Conservation (phyloP, 2,888 invertebrate species). For the Acanthopleura granulata region DNA sequence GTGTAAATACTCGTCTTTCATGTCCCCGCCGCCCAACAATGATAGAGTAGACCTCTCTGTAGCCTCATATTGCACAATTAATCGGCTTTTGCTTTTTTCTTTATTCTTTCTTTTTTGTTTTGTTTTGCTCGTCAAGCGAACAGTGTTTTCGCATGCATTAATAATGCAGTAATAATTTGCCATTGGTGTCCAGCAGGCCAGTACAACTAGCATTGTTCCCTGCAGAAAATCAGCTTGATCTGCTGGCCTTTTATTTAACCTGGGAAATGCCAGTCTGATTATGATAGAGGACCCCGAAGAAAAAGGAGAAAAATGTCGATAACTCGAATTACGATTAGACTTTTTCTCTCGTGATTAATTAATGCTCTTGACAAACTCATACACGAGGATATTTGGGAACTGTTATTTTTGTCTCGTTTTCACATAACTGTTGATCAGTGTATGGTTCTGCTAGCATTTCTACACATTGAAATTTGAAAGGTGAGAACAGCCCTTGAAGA, state of each 20-base stretch:
- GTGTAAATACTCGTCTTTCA: constrained; percentile 15
- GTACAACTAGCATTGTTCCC: not conserved
- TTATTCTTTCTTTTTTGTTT: not conserved
- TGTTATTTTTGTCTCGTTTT: constrained; percentile 6
- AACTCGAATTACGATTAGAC: constrained; percentile 13
- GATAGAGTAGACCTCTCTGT: not conserved
- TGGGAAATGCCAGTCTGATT: constrained; percentile 6
- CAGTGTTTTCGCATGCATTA: constrained; percentile 2
- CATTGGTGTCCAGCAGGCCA: not conserved
- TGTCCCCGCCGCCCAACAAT: not conserved
- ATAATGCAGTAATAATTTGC: constrained; percentile 3
- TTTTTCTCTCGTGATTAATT: constrained; percentile 10
- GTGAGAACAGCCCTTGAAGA: not conserved
- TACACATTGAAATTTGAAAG: not conserved
- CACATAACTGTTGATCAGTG: not conserved
- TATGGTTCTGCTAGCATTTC: not conserved
- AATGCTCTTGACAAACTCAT: constrained; percentile 8
- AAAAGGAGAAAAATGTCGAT: constrained; percentile 10
- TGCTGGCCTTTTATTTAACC: not conserved
- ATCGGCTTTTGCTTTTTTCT: constrained; percentile 10
- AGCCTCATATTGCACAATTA: constrained; percentile 15
- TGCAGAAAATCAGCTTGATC: not conserved
- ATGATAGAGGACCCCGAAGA: not conserved
- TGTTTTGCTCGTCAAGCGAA: not conserved
- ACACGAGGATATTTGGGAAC: not conserved